These are phyloP conservation scores for Lepidiolamprologus cunningtoni DNA, from an alignment of 2,113 vertebrate species.

Conservation along the genomic window DNA sequence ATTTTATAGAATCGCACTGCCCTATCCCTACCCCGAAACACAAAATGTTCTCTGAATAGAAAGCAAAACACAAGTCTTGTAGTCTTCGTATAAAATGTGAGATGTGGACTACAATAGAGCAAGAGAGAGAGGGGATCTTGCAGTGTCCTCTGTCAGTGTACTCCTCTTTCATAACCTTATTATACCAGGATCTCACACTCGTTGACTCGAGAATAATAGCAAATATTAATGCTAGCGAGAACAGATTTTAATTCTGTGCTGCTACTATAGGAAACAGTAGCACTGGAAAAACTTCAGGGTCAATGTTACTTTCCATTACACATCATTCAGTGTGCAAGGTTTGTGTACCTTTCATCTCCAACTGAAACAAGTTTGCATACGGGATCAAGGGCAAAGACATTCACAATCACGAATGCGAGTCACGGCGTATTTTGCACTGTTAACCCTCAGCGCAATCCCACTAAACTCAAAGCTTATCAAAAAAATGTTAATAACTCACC, in stretches of 20 bases:
- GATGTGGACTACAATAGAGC: background rate
- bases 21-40: background rate
- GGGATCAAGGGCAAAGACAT: background rate
- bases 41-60: background rate
- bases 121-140: background rate
- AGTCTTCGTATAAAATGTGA: background rate
- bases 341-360: background rate
- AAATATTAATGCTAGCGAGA: background rate
- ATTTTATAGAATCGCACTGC: background rate
- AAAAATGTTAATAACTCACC: background rate
- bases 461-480: background rate
- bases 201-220: background rate
- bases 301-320: background rate
- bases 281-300: background rate
- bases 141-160: background rate
- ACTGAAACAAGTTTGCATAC: background rate
- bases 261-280: background rate
- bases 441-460: background rate
- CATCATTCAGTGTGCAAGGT: background rate
- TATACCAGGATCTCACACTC: background rate
- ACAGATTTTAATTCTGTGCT: background rate
- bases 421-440: background rate
- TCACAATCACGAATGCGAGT: background rate
- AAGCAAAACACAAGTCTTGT: background rate
- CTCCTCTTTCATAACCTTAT: constrained; percentile 12